Percentiles rank a stretch among this genome's conserved stretches.
These are phyloP conservation scores for Buphagus erythrorhynchus DNA, from an alignment of 2,797 vertebrate species.

Conservation along the genomic window DNA sequence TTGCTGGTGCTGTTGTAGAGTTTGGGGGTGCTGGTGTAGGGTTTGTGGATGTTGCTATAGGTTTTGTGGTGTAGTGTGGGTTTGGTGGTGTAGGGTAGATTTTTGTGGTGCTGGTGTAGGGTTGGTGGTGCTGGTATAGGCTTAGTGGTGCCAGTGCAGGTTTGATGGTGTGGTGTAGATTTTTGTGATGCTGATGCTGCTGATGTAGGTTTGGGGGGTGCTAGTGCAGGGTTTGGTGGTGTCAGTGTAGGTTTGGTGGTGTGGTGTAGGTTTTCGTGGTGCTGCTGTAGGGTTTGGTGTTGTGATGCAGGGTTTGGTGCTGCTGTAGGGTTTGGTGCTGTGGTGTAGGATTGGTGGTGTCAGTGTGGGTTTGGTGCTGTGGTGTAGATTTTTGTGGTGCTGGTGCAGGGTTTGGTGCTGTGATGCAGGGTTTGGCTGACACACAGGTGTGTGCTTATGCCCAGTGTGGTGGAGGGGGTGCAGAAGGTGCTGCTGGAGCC, in stretches of 20 bases:
- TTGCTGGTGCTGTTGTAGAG: background rate
- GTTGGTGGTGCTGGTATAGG: accelerated
- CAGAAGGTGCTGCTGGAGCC: background rate
- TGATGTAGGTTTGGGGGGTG: too few relatives aligned
- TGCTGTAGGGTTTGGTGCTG: too few relatives aligned
- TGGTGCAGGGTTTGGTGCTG: background rate
- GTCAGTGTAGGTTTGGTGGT: background rate
- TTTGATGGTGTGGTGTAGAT: background rate
- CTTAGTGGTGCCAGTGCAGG: background rate
- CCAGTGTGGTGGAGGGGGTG: background rate
- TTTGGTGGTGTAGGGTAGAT: too few relatives aligned
- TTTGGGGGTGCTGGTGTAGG: background rate
- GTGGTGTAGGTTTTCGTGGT: background rate
- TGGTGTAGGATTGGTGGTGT: background rate
- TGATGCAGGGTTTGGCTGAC: background rate
- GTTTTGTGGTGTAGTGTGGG: background rate
- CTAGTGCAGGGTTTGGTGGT: too few relatives aligned
- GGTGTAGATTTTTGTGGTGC: background rate
- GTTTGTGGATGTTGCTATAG: background rate
- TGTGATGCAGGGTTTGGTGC: accelerated
- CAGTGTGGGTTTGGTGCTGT: too few relatives aligned
- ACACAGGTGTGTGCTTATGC: background rate
- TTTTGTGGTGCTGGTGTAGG: background rate
- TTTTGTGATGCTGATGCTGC: background rate
- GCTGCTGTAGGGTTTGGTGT: background rate